These are phyloP conservation scores for Orycteropus afer DNA, from an alignment of 2,113 vertebrate genomes.

Conservation along the genomic window DNA sequence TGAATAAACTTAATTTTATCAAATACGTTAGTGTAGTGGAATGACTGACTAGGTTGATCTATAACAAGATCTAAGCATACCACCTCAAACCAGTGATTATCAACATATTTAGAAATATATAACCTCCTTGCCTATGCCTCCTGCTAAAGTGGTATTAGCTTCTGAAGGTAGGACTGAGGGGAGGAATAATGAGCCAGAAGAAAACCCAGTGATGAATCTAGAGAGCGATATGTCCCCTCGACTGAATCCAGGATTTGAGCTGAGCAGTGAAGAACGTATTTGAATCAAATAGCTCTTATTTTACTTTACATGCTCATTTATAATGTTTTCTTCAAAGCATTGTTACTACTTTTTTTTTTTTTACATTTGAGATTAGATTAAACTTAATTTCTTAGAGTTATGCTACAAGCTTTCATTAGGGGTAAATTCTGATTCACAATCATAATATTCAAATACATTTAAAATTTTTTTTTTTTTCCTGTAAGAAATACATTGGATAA, in stretches of 20 bases:
- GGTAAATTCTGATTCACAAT: not conserved
- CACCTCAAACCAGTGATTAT: conserved; percentile 26
- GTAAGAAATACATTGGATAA: not conserved
- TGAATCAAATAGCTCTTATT: conserved; percentile 38
- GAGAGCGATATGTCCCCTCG: not conserved
- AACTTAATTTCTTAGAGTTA: conserved; percentile 59
- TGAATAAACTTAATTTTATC: not conserved
- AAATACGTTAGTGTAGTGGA: not conserved
- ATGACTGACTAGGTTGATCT: conserved; percentile 28
- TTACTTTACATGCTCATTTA: conserved; percentile 19
- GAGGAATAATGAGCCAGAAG: not conserved
- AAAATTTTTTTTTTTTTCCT: conserved; percentile 16
- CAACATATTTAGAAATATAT: not conserved
- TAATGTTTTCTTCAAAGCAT: conserved; percentile 50
- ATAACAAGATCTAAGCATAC: not conserved
- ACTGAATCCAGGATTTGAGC: conserved; percentile 20
- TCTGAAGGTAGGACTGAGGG: not conserved
- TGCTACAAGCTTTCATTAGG: conserved; percentile 25
- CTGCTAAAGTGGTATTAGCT: conserved; percentile 40
- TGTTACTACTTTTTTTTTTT: conserved; percentile 31
- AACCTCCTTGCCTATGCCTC: not conserved
- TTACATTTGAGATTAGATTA: conserved; percentile 45
- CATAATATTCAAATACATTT: conserved; percentile 15
- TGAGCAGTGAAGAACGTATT: conserved; percentile 5
- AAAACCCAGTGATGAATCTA: not conserved